Percentiles rank a stretch among this genome's conserved stretches.
phyloP scores from a whole-genome alignment of 2,113 vertebrate genomes.

The Coryphaenoides rupestris region DNA sequence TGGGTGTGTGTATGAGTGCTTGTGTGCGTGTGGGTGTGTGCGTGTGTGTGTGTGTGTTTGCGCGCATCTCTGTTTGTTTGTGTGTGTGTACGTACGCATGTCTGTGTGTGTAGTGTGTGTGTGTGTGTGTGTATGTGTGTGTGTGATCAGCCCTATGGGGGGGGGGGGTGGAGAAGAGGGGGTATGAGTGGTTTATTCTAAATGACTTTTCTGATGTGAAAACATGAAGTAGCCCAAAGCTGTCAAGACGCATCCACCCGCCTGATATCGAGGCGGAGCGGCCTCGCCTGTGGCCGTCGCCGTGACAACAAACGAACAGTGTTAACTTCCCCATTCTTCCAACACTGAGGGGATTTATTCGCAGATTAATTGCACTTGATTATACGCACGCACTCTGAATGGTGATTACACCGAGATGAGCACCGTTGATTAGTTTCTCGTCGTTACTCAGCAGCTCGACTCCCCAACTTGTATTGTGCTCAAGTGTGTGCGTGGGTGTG shows the following conservation, averaged over 20 bases:
- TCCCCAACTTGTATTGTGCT: too few relatives aligned
- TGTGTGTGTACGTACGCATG: too few relatives aligned
- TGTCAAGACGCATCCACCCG: conserved; percentile 58
- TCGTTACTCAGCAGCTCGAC: too few relatives aligned
- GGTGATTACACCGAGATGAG: conserved; percentile 59
- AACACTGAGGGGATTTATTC: conserved; percentile 66
- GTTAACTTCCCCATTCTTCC: conserved; percentile 68
- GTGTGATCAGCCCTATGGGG: too few relatives aligned
- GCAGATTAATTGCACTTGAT: conserved; percentile 68
- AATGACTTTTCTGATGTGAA: conserved; percentile 70
- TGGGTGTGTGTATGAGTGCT: too few relatives aligned
- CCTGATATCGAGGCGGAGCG: conserved; percentile 43
- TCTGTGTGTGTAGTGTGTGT: too few relatives aligned
- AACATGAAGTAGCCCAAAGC: conserved; percentile 67
- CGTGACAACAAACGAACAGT: conserved; percentile 57
- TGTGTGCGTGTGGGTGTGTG: too few relatives aligned
- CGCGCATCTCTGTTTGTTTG: too few relatives aligned
- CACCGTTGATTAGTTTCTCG: conserved; percentile 23
- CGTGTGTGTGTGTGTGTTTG: too few relatives aligned
- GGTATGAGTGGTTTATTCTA: conserved; percentile 73
- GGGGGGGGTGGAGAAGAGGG: background rate
- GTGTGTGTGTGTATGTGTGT: too few relatives aligned
- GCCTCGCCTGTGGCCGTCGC: conserved; percentile 36
- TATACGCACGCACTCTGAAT: conserved; percentile 55
- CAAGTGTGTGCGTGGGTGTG: conserved; percentile 8